Conservation (phyloP, 2,888 invertebrate genomes). For the Sinelater perroti region DNA sequence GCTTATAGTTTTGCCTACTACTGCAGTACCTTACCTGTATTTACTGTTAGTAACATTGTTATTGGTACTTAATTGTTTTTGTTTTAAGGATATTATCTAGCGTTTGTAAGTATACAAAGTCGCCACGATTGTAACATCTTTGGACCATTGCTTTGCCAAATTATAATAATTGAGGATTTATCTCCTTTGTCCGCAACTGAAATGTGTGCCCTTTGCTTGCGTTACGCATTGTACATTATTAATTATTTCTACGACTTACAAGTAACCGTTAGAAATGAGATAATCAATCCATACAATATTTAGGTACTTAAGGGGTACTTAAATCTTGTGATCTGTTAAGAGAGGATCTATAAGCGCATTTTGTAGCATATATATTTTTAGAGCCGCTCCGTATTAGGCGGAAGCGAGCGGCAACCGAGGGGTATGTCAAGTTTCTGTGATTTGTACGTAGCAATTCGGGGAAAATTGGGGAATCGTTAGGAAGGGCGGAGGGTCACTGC, state of each 20-base stretch:
- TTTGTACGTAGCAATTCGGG: slow-evolving; percentile 24
- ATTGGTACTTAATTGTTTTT: slow-evolving; percentile 20
- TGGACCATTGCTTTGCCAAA: slow-evolving; percentile 39
- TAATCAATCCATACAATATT: slow-evolving; percentile 36
- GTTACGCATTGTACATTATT: not conserved
- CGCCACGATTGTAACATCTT: slow-evolving; percentile 11
- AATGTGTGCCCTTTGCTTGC: slow-evolving; percentile 1
- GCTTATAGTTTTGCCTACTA: slow-evolving; percentile 51
- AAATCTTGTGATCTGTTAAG: slow-evolving; percentile 32
- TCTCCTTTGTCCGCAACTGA: slow-evolving; percentile 15
- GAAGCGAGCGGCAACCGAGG: slow-evolving; percentile 8
- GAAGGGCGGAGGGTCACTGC: slow-evolving; percentile 31
- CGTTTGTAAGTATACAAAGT: slow-evolving; percentile 22
- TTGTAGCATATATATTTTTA: slow-evolving; percentile 30
- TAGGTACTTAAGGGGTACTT: slow-evolving; percentile 36
- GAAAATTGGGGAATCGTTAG: slow-evolving; percentile 11
- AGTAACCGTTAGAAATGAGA: slow-evolving; percentile 30
- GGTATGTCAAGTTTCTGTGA: slow-evolving; percentile 33
- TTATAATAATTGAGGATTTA: slow-evolving; percentile 12
- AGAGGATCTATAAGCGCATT: slow-evolving; percentile 21
- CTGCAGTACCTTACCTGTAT: slow-evolving; percentile 42
- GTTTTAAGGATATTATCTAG: slow-evolving; percentile 20
- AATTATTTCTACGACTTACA: slow-evolving; percentile 5
- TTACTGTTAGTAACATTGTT: slow-evolving; percentile 25
- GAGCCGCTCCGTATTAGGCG: slow-evolving; percentile 17